These are phyloP conservation scores for Andrena cerasifolii DNA, from an alignment of 1,140 invertebrate species.

Conservation along the genomic window DNA sequence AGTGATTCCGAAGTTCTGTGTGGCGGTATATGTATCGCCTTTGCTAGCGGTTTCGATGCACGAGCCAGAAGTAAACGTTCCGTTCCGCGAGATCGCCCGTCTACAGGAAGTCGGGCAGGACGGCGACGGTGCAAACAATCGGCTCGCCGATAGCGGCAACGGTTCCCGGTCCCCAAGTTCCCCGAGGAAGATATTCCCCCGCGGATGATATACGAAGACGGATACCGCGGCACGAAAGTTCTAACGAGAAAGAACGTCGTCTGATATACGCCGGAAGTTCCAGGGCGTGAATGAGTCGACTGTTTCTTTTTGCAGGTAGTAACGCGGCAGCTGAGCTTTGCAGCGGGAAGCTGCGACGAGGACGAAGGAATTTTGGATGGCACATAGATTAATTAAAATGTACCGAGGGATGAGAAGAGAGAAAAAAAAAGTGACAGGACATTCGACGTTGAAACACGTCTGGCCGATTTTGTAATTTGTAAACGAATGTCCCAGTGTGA, in stretches of 20 bases:
- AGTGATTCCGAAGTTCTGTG: too few relatives aligned
- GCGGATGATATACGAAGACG: not conserved
- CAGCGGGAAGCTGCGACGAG: too few relatives aligned
- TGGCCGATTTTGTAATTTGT: too few relatives aligned
- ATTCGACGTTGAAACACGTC: too few relatives aligned
- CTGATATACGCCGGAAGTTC: conserved; percentile 12
- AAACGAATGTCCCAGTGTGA: too few relatives aligned
- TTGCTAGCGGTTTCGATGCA: not conserved
- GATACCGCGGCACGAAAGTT: not conserved
- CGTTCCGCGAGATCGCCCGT: not conserved
- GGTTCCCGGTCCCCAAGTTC: not conserved
- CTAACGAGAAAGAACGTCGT: conserved; percentile 3
- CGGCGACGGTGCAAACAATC: not conserved
- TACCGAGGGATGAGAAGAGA: too few relatives aligned
- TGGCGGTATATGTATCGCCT: too few relatives aligned
- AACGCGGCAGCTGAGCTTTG: not conserved
- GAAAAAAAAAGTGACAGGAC: too few relatives aligned
- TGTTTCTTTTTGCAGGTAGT: not conserved
- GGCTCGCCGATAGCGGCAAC: not conserved
- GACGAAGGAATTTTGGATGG: too few relatives aligned
- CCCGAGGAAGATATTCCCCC: not conserved
- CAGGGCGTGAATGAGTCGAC: not conserved
- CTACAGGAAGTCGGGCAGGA: not conserved
- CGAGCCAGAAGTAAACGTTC: not conserved
- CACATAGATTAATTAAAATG: too few relatives aligned